Base-by-base conservation (phyloP, 2,113 vertebrate species). In the Colaptes auratus region DNA sequence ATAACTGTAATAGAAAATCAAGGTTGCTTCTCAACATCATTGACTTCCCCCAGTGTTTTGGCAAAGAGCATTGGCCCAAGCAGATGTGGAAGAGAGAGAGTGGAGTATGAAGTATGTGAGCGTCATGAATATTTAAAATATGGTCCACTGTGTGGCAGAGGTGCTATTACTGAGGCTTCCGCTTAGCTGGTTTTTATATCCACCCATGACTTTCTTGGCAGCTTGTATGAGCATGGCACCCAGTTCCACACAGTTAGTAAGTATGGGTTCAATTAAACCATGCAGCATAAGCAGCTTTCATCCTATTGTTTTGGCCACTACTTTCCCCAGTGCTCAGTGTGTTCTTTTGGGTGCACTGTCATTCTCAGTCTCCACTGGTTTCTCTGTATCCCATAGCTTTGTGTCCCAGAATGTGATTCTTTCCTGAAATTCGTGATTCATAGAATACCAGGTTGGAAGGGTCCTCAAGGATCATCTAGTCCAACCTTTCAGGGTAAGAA, bases 121-220 rank as follows among this genome's bases (percentile, higher is more conserved):
- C 67, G 65, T 91, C 71, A 35, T 81, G 78, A 93, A 90, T 85
- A 82, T 69, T 91, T 87, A 90, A 92, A 71, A 79, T 90, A 46
- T 1, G 23, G 84, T 78, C 90, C 67, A 63, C 64, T 36, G 42
- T 78, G 70, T 82, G 88, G 73, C 78, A 77, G 80, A 84, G 84
- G 71, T 50, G 16, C 74, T 69, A 7, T 69, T 58, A 23, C 53
- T 30, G 85, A 84, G n/a, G 42, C 70, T 93, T 78, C 44, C 82
- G n/a, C 66, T 86, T 59, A 61, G 39, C 65, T 82, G 67, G 10
- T 20, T 89, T 93, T 82, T 76, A 7, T 50, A 63, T 72, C 59
- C n/a, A 15, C 63, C 52, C 2, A 0, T 69, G 88, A 36, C 21
- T 76, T 78, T 52, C 36, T 36, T 67, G 31, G 31, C 33, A 42